phyloP scores from a whole-genome alignment of 1,140 invertebrate genomes.

The Limonius californicus region DNA sequence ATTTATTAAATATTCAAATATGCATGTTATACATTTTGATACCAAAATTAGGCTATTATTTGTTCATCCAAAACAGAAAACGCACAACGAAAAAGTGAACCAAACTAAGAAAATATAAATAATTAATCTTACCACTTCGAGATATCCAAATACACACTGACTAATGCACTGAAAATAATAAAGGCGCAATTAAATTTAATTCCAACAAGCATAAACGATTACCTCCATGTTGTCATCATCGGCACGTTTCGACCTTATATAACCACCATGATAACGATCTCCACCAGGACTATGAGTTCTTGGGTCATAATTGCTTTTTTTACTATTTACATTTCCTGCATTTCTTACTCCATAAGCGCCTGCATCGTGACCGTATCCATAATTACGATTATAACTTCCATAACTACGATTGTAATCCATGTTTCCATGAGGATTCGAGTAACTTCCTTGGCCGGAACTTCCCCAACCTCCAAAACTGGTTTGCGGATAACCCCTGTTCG shows the following conservation, averaged over 20 bases:
- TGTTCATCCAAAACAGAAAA: too few species aligned
- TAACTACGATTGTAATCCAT: slow-evolving; percentile 2
- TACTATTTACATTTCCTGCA: slow-evolving; percentile 3
- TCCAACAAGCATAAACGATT: too few species aligned
- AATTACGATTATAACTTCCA: too few species aligned
- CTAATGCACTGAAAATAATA: slow-evolving; percentile 35
- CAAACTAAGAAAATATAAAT: too few species aligned
- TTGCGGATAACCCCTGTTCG: background rate
- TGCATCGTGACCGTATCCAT: background rate
- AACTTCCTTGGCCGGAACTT: background rate
- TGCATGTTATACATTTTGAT: too few species aligned
- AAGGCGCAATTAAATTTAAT: too few species aligned
- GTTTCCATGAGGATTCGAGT: background rate
- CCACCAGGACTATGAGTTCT: slow-evolving; percentile 1
- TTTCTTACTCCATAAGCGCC: too few species aligned
- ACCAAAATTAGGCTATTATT: too few species aligned
- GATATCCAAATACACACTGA: slow-evolving; percentile 37
- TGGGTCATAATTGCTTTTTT: background rate
- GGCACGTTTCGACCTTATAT: background rate
- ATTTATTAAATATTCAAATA: too few species aligned
- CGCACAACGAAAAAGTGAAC: too few species aligned
- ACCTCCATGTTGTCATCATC: slow-evolving; percentile 1
- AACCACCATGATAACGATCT: slow-evolving; percentile 10
- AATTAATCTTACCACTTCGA: too few species aligned
- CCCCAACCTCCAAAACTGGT: background rate